These are phyloP conservation scores for Labroides dimidiatus DNA, from an alignment of 2,797 vertebrate species.

Conservation along the genomic window DNA sequence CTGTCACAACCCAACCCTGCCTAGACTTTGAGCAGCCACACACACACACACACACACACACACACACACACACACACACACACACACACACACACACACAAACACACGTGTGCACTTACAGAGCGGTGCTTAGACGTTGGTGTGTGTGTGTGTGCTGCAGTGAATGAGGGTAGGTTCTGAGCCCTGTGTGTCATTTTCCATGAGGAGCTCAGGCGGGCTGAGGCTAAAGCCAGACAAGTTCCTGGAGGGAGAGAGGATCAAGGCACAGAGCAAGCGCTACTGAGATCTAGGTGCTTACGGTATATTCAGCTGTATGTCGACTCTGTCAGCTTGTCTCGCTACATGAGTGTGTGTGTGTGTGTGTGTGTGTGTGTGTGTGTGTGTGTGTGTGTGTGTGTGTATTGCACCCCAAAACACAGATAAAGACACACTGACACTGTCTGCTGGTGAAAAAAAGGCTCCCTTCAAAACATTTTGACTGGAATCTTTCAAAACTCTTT, in stretches of 20 bases:
- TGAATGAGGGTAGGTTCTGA: constrained; percentile 51
- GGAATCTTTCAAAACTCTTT: not conserved
- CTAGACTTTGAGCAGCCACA: constrained; percentile 54
- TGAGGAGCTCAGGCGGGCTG: constrained; percentile 67
- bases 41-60: constrained; percentile 40
- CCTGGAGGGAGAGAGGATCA: constrained; percentile 70
- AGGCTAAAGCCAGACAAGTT: constrained; percentile 71
- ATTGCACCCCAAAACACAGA: constrained; percentile 1
- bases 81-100: constrained; percentile 43
- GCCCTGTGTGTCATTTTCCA: constrained; percentile 69
- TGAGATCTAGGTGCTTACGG: constrained; percentile 61
- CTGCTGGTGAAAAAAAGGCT: constrained; percentile 5
- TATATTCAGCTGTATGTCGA: constrained; percentile 52
- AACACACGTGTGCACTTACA: no score
- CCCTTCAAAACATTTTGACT: constrained; percentile 7
- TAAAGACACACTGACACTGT: not conserved
- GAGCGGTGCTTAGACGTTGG: constrained; percentile 60
- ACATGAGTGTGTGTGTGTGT: constrained; percentile 15
- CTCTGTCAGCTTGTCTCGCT: constrained; percentile 21
- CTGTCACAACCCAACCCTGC: constrained; percentile 77
- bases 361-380: constrained; percentile 12
- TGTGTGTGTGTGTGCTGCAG: constrained; percentile 38
- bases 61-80: constrained; percentile 40
- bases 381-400: constrained; percentile 5
- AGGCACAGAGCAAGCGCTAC: constrained; percentile 62